Evolutionary conservation across 2,113 vertebrate genomes (phyloP).

Genomic region (Melanerpes formicivorus): DNA sequence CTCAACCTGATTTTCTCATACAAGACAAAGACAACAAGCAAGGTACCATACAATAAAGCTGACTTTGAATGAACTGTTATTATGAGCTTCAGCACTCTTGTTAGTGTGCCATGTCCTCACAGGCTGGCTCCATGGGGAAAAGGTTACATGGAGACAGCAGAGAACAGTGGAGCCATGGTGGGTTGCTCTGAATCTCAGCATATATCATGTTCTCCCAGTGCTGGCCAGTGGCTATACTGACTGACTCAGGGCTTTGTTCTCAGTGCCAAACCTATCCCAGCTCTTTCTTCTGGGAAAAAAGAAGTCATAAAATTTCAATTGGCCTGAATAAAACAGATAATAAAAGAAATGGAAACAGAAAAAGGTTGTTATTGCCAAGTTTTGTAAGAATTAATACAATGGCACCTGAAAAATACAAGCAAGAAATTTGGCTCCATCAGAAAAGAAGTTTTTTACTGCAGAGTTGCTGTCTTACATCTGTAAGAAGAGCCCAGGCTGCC

Average conservation of each 20-base stretch:
- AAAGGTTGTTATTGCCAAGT: conserved; percentile 12
- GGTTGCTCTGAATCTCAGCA: neutral
- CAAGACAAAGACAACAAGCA: neutral
- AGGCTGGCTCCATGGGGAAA: neutral
- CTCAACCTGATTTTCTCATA: neutral
- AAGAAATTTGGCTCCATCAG: neutral
- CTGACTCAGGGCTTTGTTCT: conserved; percentile 29
- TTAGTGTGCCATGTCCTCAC: neutral
- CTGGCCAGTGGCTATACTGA: neutral
- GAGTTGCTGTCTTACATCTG: neutral
- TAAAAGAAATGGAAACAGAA: conserved; percentile 25
- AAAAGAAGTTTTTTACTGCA: neutral
- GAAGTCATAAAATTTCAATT: conserved; percentile 26
- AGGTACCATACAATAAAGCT: neutral
- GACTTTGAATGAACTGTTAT: neutral
- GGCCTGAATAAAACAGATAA: neutral
- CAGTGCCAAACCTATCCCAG: neutral
- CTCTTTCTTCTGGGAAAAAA: neutral
- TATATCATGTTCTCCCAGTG: neutral
- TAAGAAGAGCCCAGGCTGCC: neutral
- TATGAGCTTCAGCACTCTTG: neutral
- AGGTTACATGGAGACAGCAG: neutral
- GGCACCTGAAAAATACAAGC: conserved; percentile 15
- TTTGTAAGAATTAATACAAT: conserved; percentile 9
- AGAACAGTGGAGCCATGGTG: neutral